Percentiles rank a stretch among this genome's conserved stretches.
These are phyloP conservation scores for Accipiter cooperii DNA, from an alignment of 2,113 vertebrate genomes.

Conservation along the genomic window DNA sequence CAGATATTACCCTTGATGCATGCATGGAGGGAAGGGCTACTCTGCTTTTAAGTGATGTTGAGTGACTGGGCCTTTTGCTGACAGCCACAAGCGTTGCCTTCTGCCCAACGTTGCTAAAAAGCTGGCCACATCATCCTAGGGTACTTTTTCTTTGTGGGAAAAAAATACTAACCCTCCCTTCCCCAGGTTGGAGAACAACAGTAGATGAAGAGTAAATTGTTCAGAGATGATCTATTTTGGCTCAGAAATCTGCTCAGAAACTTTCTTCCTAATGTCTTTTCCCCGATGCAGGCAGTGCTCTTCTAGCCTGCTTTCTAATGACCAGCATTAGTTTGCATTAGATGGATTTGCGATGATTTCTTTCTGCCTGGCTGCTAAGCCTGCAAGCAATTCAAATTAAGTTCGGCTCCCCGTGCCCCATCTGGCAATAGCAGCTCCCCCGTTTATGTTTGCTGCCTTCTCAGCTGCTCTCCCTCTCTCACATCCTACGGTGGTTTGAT, in stretches of 20 bases:
- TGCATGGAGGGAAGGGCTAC: background rate
- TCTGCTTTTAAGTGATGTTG: background rate
- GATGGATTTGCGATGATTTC: slow-evolving; percentile 46
- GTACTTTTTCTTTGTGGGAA: background rate
- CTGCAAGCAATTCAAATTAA: slow-evolving; percentile 35
- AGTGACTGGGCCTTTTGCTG: background rate
- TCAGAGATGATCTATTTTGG: slow-evolving; percentile 17
- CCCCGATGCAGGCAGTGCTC: background rate
- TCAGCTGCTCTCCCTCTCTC: background rate
- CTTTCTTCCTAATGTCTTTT: slow-evolving; percentile 33
- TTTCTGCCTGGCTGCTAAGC: slow-evolving; percentile 61
- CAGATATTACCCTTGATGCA: background rate
- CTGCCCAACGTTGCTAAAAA: background rate
- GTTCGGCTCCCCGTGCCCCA: slow-evolving; percentile 9
- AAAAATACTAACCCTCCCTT: background rate
- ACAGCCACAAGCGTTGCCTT: background rate
- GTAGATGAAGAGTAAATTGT: background rate
- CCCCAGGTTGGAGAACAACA: background rate
- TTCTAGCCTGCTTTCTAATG: slow-evolving; percentile 30
- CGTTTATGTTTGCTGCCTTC: background rate
- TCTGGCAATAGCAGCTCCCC: slow-evolving; percentile 40
- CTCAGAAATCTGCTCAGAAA: background rate
- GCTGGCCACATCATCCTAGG: background rate
- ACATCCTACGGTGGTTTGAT: fast-evolving
- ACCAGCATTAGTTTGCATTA: slow-evolving; percentile 60